Evolutionary conservation across 1,140 invertebrate genomes (phyloP), one percentile per base, ranked within the genome.

Genomic region (Agrypnia vestita): DNA sequence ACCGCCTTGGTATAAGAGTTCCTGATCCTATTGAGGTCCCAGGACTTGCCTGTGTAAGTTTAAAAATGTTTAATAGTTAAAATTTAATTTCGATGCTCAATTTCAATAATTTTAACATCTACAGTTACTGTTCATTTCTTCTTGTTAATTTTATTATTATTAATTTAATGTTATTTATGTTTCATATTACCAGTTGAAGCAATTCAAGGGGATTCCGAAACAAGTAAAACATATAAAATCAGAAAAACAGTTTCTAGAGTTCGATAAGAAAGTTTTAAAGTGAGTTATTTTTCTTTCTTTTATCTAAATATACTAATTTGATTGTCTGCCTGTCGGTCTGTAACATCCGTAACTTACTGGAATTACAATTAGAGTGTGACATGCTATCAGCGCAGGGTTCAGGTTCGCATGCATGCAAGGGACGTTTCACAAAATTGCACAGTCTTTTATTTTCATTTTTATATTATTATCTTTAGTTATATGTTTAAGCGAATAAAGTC

Each of bases 1-100:
- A 94, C 85, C 92, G 95, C 25, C 91, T 95, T 73, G 97, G 97
- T 13, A 95, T 98, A 55, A 88, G 92, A 51, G 95, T 98, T 17
- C 93, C 94, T 0, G 92, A 95, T 86, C 91, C 94, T 0, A 89
- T 94, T 51, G 85, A 89, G 25, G 88, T 89, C 81, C 93, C 86
- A 21, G 12, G 49, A 67, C 67, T 59, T 56, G 51, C 72, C 53
- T 69, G 73, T 49, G 73, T 69, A 64, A 51, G 44, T 17, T 9
- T 19, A 15, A 51, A 51, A 51, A 51, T 51, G 1, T 51, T 51
- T 8, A 12, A 7, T 12, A 12, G 49, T 15, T 78, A 35, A n/a
- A n/a, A n/a, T 35, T 35, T 35, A 35, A 6, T 35, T 35, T 35
- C 25, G 6, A 35, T 35, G 25, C 25, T 3, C 1, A 3, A 3